Evolutionary conservation across 1,140 invertebrate species (phyloP).

Genomic region (Heliconius himera): DNA sequence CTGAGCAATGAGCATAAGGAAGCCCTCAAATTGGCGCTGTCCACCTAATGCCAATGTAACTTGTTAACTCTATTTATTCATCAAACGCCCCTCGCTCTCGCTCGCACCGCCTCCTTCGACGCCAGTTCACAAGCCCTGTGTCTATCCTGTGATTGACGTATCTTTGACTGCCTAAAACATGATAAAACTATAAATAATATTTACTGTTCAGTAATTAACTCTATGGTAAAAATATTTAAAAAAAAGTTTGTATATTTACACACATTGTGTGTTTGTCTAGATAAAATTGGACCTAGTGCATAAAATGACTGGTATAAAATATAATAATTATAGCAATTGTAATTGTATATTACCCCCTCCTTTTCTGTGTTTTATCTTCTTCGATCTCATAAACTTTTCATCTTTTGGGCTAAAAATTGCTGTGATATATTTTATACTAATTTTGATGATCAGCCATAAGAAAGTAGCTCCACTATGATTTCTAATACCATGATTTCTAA

Average conservation of each 20-base stretch:
- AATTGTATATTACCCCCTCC: conserved; percentile 38
- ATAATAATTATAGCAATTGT: conserved; percentile 45
- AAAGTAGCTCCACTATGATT: conserved; percentile 55
- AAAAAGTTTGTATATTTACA: conserved; percentile 23
- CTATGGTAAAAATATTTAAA: conserved; percentile 32
- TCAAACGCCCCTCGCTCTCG: conserved; percentile 37
- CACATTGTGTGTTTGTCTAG: conserved; percentile 30
- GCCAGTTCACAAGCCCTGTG: conserved; percentile 50
- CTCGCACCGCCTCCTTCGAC: conserved; percentile 46
- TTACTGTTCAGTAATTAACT: conserved; percentile 29
- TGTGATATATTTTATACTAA: conserved; percentile 80
- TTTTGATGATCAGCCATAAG: conserved; percentile 64
- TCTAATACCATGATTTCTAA: conserved; percentile 50
- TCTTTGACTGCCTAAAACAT: conserved; percentile 38
- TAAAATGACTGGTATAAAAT: conserved; percentile 36
- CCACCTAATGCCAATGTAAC: conserved; percentile 54
- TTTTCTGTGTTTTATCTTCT: conserved; percentile 54
- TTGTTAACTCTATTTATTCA: conserved; percentile 56
- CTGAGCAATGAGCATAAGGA: conserved; percentile 91
- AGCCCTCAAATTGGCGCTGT: conserved; percentile 87
- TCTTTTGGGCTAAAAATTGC: conserved; percentile 75
- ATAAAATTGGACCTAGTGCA: conserved; percentile 36
- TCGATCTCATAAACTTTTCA: conserved; percentile 62
- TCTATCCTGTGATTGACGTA: conserved; percentile 31
- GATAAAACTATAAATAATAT: conserved; percentile 17